Evolutionary conservation across 1,140 invertebrate genomes (phyloP).

Genomic region (Macrocentrus cingulum): DNA sequence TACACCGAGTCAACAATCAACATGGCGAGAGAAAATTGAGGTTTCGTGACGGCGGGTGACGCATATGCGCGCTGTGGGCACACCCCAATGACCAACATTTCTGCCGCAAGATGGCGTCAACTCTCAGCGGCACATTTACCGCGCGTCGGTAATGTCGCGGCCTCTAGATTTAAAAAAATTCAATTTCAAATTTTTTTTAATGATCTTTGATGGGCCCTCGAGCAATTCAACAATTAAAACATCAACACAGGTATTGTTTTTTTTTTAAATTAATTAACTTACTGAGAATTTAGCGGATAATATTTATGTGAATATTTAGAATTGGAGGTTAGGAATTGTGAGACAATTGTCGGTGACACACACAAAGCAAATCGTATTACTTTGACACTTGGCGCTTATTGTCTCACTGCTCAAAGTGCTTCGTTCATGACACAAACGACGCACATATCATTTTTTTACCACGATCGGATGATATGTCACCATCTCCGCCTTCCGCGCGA

Average conservation of each 20-base stretch:
- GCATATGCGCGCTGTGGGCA: slow-evolving; percentile 34
- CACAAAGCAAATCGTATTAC: no score
- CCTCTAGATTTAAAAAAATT: no score
- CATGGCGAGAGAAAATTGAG: slow-evolving; percentile 34
- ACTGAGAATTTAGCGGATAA: no score
- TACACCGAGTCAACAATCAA: slow-evolving; percentile 33
- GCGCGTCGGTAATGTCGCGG: no score
- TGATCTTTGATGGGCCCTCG: no score
- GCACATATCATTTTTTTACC: slow-evolving; percentile 6
- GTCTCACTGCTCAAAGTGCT: neutral
- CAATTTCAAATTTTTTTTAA: no score
- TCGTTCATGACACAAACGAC: neutral
- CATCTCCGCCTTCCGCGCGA: neutral
- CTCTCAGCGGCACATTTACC: neutral
- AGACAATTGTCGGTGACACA: neutral
- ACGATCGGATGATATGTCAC: slow-evolving; percentile 10
- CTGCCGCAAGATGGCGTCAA: slow-evolving; percentile 28
- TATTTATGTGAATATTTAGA: no score
- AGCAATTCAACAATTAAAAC: no score
- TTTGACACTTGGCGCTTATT: no score
- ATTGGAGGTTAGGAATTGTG: no score
- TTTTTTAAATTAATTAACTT: no score
- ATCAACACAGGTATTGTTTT: no score
- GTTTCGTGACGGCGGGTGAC: slow-evolving; percentile 38
- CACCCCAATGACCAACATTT: slow-evolving; percentile 32